Percentiles rank a stretch among this genome's conserved stretches.
Conservation (phyloP, 1,140 invertebrate species). For the Drosophila erecta region DNA sequence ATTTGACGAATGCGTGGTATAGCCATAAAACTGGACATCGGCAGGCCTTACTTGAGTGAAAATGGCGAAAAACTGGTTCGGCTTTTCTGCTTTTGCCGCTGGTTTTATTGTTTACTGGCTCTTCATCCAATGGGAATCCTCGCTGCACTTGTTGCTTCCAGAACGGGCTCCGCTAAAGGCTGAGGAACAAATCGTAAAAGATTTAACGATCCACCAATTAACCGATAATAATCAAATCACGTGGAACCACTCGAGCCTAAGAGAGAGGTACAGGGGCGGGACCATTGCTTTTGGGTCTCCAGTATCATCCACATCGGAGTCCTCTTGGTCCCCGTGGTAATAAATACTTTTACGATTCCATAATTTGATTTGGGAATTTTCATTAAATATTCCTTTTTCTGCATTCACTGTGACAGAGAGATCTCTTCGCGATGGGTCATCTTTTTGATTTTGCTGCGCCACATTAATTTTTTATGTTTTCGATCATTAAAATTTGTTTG, state of each 20-base stretch:
- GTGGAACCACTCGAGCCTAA: conserved; percentile 36
- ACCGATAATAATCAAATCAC: conserved; percentile 84
- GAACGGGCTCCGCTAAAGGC: conserved; percentile 41
- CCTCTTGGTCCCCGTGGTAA: conserved; percentile 43
- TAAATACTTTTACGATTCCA: conserved; percentile 84
- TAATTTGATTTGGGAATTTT: conserved; percentile 83
- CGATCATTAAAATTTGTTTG: conserved; percentile 77
- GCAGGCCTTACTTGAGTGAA: conserved; percentile 10
- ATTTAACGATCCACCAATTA: conserved; percentile 81
- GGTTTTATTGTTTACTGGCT: conserved; percentile 33
- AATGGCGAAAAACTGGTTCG: conserved; percentile 28
- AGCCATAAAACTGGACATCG: conserved; percentile 12
- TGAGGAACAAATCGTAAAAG: conserved; percentile 66
- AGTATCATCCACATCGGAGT: conserved; percentile 26
- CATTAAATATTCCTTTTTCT: conserved; percentile 60
- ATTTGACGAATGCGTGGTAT: conserved; percentile 32
- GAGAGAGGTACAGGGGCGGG: not conserved
- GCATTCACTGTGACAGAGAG: conserved; percentile 26
- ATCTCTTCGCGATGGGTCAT: conserved; percentile 24
- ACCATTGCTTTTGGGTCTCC: conserved; percentile 39
- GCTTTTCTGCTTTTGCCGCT: conserved; percentile 8
- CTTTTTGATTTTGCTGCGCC: conserved; percentile 26
- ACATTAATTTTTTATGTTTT: conserved; percentile 77
- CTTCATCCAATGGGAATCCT: conserved; percentile 16
- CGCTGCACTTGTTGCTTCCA: conserved; percentile 56